Evolutionary conservation across 1,140 invertebrate genomes (phyloP), one percentile per base, ranked within the genome.

Genomic region (Saccostrea echinata): DNA sequence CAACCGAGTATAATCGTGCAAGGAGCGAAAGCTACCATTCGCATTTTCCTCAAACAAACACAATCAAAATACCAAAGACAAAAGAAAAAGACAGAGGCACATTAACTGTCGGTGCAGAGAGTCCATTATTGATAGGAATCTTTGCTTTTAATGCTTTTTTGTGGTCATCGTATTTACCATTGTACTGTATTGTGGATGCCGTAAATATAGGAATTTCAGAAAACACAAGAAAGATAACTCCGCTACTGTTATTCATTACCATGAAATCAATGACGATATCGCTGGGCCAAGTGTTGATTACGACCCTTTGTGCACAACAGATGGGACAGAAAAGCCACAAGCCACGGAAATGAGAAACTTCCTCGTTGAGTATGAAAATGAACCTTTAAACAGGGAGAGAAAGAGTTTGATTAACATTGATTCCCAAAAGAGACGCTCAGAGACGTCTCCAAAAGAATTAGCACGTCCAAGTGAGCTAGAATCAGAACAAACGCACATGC

Each of bases 361-460:
- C 30, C 68, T 76, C 12, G 68, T 76, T 27, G 30, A 27, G 12
- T 76, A 76, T 76, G 68, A 76, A 30, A 76, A 76, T 30, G 68
- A 76, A 18, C 68, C 68, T 33, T 33, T 35, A 0, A 76, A 76
- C 3, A 16, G 68, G 30, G 68, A 27, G 16, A 76, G 12, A 76
- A 24, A 76, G 27, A 76, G 68, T 16, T 30, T 16, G 0, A 33
- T 13, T 3, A 30, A 12, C 27, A 8, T 27, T 30, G 12, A 30
- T 16, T 18, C 27, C 3, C 68, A 13, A 13, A 30, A 76, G 1
- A 76, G 68, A 76, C 13, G 6, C 9, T 76, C 68, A 27, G 13
- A 76, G 2, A 76, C 68, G 3, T 30, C 30, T 4, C 68, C 68
- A 3, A 76, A 76, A 30, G 11, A 30, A 33, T 30, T 76, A 13